Percentiles rank a stretch among this genome's conserved stretches.
These are phyloP conservation scores for Microtus richardsoni DNA, from an alignment of 2,113 vertebrate genomes.

Conservation along the genomic window DNA sequence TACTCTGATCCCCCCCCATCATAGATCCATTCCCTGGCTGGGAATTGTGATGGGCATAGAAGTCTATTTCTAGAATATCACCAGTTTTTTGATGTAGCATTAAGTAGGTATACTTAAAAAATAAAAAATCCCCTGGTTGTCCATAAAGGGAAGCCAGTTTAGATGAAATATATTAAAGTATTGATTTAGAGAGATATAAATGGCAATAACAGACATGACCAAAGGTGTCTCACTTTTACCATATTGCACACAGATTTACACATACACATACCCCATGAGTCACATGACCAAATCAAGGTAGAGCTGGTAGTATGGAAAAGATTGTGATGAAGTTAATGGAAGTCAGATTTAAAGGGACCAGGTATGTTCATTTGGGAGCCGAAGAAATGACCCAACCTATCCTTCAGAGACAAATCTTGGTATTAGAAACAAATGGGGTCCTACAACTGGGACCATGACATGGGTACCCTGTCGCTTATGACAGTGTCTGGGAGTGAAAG, in stretches of 20 bases:
- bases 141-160: not conserved
- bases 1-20: not conserved
- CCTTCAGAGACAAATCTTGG: not conserved
- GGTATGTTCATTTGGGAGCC: conserved; percentile 59
- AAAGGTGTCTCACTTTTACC: conserved; percentile 4
- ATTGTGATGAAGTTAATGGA: conserved; percentile 72
- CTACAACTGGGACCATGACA: too few relatives aligned
- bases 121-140: not conserved
- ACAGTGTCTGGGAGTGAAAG: too few relatives aligned
- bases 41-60: not conserved
- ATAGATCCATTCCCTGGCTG: not conserved
- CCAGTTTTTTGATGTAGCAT: not conserved
- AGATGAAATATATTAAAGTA: not conserved
- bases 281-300: conserved; percentile 67
- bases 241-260: not conserved
- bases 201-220: not conserved
- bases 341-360: conserved; percentile 71
- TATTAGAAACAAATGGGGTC: too few relatives aligned
- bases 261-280: not conserved
- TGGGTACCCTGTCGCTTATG: too few relatives aligned
- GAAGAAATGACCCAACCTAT: conserved; percentile 56
- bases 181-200: not conserved
- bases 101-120: conserved; percentile 26
- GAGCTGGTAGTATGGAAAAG: conserved; percentile 50
- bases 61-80: not conserved